Percentiles rank a stretch among this genome's conserved stretches.
Evolutionary conservation across 2,888 invertebrate genomes (phyloP).

Genomic region (Sepioteuthis lessoniana): DNA sequence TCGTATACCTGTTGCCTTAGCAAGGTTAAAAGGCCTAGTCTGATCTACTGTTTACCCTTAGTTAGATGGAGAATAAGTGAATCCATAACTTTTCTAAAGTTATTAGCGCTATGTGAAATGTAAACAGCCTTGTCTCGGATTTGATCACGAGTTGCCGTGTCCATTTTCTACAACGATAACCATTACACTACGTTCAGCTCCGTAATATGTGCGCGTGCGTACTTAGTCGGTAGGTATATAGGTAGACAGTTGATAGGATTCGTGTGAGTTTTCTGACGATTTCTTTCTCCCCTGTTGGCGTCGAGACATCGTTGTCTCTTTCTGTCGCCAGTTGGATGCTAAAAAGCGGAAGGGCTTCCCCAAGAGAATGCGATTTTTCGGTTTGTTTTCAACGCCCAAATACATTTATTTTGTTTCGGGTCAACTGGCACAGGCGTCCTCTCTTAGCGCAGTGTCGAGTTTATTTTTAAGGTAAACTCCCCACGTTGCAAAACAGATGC

Average conservation of each 20-base stretch:
- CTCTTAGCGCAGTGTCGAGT: background rate
- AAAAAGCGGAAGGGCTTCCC: constrained; percentile 25
- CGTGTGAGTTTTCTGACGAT: background rate
- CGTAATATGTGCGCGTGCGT: too few relatives aligned
- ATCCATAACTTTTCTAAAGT: too few relatives aligned
- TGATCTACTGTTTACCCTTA: too few relatives aligned
- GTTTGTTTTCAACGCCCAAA: constrained; percentile 13
- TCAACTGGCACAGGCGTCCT: background rate
- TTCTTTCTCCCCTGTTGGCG: background rate
- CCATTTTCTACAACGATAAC: too few relatives aligned
- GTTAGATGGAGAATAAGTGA: too few relatives aligned
- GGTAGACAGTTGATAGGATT: background rate
- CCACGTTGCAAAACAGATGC: constrained; percentile 4
- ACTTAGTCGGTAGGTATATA: too few relatives aligned
- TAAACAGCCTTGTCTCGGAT: too few relatives aligned
- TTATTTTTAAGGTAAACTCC: background rate
- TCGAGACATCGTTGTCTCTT: background rate
- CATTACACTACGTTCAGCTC: too few relatives aligned
- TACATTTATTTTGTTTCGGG: constrained; percentile 33
- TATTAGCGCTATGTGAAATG: too few relatives aligned
- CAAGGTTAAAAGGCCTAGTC: too few relatives aligned
- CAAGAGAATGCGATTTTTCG: background rate
- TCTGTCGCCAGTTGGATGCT: constrained; percentile 12
- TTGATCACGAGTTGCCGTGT: too few relatives aligned
- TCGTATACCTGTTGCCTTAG: too few relatives aligned